Evolutionary conservation across 2,888 invertebrate genomes (phyloP), one percentile per base, ranked within the genome.

Genomic region (Pecten maximus): DNA sequence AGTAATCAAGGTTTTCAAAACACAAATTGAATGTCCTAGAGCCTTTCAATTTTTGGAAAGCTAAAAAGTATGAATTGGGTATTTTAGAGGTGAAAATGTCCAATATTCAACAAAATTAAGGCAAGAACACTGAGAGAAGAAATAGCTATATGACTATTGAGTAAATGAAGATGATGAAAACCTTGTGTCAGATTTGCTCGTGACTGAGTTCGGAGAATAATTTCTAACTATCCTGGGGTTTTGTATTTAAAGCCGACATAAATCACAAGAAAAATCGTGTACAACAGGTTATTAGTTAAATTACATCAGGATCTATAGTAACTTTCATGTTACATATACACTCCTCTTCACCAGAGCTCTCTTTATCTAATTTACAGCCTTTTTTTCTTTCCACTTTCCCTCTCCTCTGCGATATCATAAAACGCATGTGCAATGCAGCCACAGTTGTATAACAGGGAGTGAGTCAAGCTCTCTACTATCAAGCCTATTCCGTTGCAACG

Each of bases 241-340:
- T 28, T 8, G 2, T 74, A 23, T 74, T 74, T 35, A 35, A 74
- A 74, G 12, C 8, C 74, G 8, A 28, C 74, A 74, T 74, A 74
- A 74, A 2, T 74, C 74, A 74, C 35, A 28, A 12, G 74, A 74
- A 35, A 60, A 60, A n/a, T 2, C 60, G 4, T 74, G 35, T 74
- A 74, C 35, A 74, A n/a, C 35, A 44, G 35, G 35, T 74, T 74
- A 74, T 74, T 74, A 74, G 74, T 74, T 74, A 35, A 74, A 74
- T 74, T 74, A 74, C 15, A 74, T 28, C 35, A 74, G 35, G 28
- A 74, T 8, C 60, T 3, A n/a, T n/a, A 60, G 60, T 60, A 23
- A 60, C 74, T 74, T 74, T 74, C 74, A 74, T 74, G 35, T 74
- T 74, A 74, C 28, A 35, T 8, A 74, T 35, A 23, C 10, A 35